Percentiles rank a stretch among this genome's conserved stretches.
These are phyloP conservation scores for Heliconius sara DNA, from an alignment of 2,888 invertebrate species.

Conservation along the genomic window DNA sequence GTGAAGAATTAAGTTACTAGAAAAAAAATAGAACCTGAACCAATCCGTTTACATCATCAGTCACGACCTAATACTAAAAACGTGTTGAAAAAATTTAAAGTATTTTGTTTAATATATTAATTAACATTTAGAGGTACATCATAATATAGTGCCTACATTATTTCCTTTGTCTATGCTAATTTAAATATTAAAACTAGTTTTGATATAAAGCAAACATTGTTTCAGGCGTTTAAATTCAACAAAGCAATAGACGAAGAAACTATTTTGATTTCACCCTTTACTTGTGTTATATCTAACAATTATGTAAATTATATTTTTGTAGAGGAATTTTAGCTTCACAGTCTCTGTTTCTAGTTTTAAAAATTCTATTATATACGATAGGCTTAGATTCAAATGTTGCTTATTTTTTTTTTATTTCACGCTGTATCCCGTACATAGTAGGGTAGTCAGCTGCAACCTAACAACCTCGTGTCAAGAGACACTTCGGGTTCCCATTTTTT, in stretches of 20 bases:
- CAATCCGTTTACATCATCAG: neutral
- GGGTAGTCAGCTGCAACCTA: neutral
- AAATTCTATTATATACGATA: neutral
- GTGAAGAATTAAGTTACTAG: neutral
- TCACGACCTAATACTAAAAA: neutral
- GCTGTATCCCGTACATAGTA: neutral
- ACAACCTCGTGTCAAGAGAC: neutral
- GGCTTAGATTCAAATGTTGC: neutral
- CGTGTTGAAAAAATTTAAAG: too few species aligned
- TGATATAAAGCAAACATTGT: slow-evolving; percentile 17
- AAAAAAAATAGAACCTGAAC: neutral
- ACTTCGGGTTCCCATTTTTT: neutral
- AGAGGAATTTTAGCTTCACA: neutral
- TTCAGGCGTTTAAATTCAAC: slow-evolving; percentile 24
- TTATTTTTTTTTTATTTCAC: neutral
- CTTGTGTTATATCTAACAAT: slow-evolving; percentile 5
- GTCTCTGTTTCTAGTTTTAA: neutral
- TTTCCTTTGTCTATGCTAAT: neutral
- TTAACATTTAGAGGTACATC: too few species aligned
- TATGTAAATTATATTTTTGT: slow-evolving; percentile 21
- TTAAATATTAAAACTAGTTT: slow-evolving; percentile 10
- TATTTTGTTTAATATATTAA: too few species aligned
- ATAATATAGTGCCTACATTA: neutral
- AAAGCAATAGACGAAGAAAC: neutral
- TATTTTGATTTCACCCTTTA: slow-evolving; percentile 16